phyloP scores from a whole-genome alignment of 2,888 invertebrate genomes.

The Eurois occulta region DNA sequence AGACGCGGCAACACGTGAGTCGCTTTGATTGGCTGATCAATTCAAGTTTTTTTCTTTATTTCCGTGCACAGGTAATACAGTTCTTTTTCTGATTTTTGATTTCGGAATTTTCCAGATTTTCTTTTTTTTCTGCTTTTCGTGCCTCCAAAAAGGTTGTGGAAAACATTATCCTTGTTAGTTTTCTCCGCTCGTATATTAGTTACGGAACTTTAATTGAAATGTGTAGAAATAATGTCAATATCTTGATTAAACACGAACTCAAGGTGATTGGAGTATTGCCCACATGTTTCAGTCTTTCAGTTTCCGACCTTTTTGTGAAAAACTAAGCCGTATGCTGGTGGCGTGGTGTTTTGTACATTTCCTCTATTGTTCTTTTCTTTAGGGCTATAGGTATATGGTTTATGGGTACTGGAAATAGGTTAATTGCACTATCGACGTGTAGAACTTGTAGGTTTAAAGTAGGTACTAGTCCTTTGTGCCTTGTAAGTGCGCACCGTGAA shows the following conservation, averaged over 20 bases:
- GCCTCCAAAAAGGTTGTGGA: not conserved
- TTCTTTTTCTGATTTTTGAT: constrained; percentile 6
- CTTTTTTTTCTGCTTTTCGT: not conserved
- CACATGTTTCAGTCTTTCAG: constrained; percentile 59
- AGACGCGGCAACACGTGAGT: constrained; percentile 69
- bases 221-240: constrained; percentile 52
- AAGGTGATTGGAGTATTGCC: constrained; percentile 48
- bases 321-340: constrained; percentile 45
- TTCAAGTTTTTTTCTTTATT: constrained; percentile 38
- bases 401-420: constrained; percentile 54
- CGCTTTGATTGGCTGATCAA: constrained; percentile 68
- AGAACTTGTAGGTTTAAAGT: not conserved
- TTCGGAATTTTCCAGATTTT: constrained; percentile 14
- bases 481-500: not conserved
- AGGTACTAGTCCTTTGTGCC: not conserved
- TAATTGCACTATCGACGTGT: constrained; percentile 44
- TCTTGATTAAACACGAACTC: constrained; percentile 59
- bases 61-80: constrained; percentile 17
- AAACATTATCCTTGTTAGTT: constrained; percentile 1
- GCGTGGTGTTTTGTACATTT: constrained; percentile 50
- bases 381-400: constrained; percentile 41
- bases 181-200: constrained; percentile 24
- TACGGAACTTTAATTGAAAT: constrained; percentile 36
- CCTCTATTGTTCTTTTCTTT: constrained; percentile 58
- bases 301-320: constrained; percentile 49